Conservation (phyloP, 2,797 vertebrate species). For the Muscicapa striata region DNA sequence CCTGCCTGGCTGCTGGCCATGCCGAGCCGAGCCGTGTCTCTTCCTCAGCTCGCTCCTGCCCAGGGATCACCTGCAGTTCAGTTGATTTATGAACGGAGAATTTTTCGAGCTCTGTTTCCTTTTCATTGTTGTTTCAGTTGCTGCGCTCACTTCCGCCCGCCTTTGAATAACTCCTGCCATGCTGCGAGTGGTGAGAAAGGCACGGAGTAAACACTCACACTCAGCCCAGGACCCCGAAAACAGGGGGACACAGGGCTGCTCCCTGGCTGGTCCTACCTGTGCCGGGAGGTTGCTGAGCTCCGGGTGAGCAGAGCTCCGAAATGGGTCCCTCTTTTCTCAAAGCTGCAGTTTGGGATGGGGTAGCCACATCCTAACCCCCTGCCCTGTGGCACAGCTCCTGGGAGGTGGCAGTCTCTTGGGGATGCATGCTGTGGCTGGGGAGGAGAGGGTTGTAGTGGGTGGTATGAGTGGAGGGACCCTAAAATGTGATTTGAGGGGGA, state of each 20-base stretch:
- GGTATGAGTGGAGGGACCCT: not conserved
- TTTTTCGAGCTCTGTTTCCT: constrained; percentile 61
- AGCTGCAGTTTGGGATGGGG: not conserved
- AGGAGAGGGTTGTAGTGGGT: not conserved
- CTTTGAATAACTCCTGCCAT: constrained; percentile 64
- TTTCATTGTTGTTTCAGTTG: constrained; percentile 67
- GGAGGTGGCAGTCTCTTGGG: not conserved
- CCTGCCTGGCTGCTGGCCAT: constrained; percentile 8
- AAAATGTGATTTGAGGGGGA: not conserved
- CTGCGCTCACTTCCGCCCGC: constrained; percentile 52
- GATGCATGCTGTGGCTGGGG: not conserved
- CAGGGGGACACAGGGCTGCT: not conserved
- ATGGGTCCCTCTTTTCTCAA: not conserved
- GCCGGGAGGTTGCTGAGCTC: not conserved
- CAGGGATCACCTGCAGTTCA: constrained; percentile 74
- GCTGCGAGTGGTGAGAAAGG: constrained; percentile 66
- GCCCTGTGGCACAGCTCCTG: fast-evolving
- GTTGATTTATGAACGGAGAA: constrained; percentile 70
- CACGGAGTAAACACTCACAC: constrained; percentile 56
- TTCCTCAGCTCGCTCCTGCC: constrained; percentile 31
- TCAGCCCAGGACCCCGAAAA: not conserved
- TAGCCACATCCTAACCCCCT: not conserved
- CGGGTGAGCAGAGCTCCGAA: fast-evolving
- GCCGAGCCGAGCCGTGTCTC: not conserved
- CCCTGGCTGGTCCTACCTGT: not conserved